Base-by-base conservation (phyloP, 2,797 vertebrate species). In the Gymnothorax javanicus region DNA sequence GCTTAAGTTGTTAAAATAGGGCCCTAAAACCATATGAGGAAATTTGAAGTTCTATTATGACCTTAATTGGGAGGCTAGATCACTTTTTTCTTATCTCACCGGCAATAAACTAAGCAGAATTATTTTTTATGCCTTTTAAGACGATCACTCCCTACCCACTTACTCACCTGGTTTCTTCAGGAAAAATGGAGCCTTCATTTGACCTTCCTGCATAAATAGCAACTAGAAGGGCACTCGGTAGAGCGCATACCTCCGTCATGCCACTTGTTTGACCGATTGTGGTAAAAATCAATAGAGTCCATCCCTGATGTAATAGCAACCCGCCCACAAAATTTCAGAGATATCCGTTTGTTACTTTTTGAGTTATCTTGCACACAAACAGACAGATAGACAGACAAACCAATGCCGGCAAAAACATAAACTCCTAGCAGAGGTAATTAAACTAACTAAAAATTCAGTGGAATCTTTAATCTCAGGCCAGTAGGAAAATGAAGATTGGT, bases 191-290 rank as follows among this genome's bases (percentile, higher is more conserved):
- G 52, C 33, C 15, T 77, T 77, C 43, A 52, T 50, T 77, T 52
- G 33, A 77, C 73, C 73, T 77, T 20, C 43, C 73, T 77, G 73
- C 33, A 50, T 50, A 77, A 77, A 77, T 77, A 77, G 33, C 33
- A 43, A 43, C 33, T 43, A 43, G 33, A 43, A 43, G 33, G 33
- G 33, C 33, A 43, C 33, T 43, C 2, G 33, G 33, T 43, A 43
- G 33, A 43, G 33, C 33, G 2, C 33, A 43, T 43, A 43, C 33
- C 33, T 43, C 33, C 2, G 33, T 43, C 33, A 43, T 2, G 33
- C 33, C 33, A 43, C 2, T 43, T 43, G 33, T 43, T 43, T 43
- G 33, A 43, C 33, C 33, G 33, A 43, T 43, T 43, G 33, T 43
- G 33, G 33, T 43, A 43, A 43, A 43, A 43, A 43, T 43, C 33